A percentile compares a stretch with the other conserved stretches of the same genome.
phyloP scores from a whole-genome alignment of 1,140 invertebrate genomes.

The Danaus plexippus region DNA sequence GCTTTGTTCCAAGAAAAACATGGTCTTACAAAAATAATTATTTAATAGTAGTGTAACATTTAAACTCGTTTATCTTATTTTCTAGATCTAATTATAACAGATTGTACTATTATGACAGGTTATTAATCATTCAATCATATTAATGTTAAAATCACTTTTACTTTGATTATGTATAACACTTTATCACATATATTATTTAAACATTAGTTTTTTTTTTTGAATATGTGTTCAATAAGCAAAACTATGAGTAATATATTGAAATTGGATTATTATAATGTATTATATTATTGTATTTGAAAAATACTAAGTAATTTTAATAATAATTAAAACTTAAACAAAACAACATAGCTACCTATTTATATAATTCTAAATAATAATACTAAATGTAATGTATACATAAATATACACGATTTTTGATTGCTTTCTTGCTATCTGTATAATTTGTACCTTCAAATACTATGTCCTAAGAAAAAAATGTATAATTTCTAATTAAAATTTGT shows the following conservation, averaged over 20 bases:
- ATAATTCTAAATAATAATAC: no score
- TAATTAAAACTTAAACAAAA: no score
- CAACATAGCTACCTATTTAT: no score
- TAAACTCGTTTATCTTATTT: conserved; percentile 1
- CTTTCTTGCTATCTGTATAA: conserved; percentile 5
- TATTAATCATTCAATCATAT: no score
- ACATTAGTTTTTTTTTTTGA: background rate
- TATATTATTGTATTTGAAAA: no score
- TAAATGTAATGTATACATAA: no score
- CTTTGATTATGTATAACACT: background rate
- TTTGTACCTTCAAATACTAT: conserved; percentile 6
- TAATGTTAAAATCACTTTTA: background rate
- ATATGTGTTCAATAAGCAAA: no score
- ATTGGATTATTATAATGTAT: no score
- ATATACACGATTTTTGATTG: background rate
- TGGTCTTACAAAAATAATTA: conserved; percentile 24
- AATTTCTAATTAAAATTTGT: background rate
- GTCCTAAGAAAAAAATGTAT: background rate
- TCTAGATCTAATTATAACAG: background rate
- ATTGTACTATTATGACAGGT: background rate
- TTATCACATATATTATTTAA: background rate
- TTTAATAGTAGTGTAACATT: conserved; percentile 12
- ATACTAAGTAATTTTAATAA: no score
- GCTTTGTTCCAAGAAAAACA: conserved; percentile 36
- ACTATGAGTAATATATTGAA: no score